Evolutionary conservation across 2,888 invertebrate species (phyloP).

Genomic region (Acleris cristana): DNA sequence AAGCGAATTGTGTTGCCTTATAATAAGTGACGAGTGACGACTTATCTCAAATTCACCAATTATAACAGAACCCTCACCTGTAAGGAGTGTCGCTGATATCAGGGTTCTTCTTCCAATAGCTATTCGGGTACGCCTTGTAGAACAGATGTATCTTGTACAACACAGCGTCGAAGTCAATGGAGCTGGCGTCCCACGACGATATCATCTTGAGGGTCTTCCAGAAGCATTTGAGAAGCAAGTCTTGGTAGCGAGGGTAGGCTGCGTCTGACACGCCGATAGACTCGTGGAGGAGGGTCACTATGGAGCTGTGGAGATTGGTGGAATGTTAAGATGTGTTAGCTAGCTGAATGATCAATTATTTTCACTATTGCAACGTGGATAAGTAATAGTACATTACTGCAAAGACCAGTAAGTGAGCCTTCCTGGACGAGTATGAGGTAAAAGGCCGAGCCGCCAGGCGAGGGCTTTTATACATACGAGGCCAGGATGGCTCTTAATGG

Average conservation of each 20-base stretch:
- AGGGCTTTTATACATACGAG: too few species aligned
- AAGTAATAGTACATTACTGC: too few species aligned
- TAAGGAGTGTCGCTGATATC: conserved; percentile 91
- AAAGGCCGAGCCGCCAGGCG: too few species aligned
- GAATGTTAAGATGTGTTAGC: background rate
- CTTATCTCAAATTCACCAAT: too few species aligned
- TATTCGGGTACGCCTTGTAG: conserved; percentile 93
- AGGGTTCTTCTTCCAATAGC: conserved; percentile 93
- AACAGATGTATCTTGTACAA: conserved; percentile 94
- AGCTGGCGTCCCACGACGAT: conserved; percentile 89
- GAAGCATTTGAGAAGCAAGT: conserved; percentile 95
- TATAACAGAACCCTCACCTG: conserved; percentile 68
- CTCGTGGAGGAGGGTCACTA: conserved; percentile 94
- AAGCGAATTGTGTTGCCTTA: too few species aligned
- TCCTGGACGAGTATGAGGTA: too few species aligned
- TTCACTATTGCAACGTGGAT: too few species aligned
- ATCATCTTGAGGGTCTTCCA: conserved; percentile 97
- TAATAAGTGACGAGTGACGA: too few species aligned
- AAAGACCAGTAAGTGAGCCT: too few species aligned
- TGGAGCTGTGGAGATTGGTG: conserved; percentile 85
- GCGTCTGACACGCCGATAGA: conserved; percentile 88
- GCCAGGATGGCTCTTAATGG: too few species aligned
- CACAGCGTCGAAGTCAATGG: conserved; percentile 90
- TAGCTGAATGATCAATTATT: too few species aligned
- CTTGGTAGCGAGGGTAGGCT: conserved; percentile 87